Conservation (phyloP, 1,140 invertebrate genomes). For the Drosophila ananassae region DNA sequence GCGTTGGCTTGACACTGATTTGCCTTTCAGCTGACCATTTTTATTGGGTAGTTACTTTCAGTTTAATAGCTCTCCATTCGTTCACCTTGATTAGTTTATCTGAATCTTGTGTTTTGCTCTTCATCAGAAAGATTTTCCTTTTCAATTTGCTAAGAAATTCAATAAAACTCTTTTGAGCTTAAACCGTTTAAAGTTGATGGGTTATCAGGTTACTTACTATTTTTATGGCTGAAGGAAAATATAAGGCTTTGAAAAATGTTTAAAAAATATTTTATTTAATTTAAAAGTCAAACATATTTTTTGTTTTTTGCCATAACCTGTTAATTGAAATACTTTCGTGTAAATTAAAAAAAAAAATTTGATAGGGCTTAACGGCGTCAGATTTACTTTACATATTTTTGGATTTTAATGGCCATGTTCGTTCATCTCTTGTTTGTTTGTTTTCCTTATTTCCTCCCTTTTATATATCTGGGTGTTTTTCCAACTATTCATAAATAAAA, state of each 20-base stretch:
- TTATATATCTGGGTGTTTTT: slow-evolving; percentile 17
- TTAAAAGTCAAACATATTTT: background rate
- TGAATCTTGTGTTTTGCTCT: slow-evolving; percentile 8
- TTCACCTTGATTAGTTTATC: slow-evolving; percentile 56
- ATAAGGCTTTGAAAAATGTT: too few species aligned
- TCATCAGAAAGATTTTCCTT: slow-evolving; percentile 15
- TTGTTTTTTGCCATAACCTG: background rate
- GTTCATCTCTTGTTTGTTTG: slow-evolving; percentile 10
- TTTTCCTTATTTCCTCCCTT: background rate
- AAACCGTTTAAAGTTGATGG: background rate
- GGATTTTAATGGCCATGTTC: background rate
- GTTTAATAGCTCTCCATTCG: slow-evolving; percentile 46
- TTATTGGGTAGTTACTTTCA: slow-evolving; percentile 20
- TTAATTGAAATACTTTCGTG: background rate
- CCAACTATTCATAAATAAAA: slow-evolving; percentile 47
- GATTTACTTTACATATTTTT: slow-evolving; percentile 24
- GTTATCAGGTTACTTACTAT: too few species aligned
- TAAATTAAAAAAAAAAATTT: background rate
- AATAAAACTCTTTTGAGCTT: slow-evolving; percentile 1
- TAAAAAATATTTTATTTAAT: background rate
- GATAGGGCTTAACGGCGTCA: background rate
- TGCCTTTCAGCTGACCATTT: slow-evolving; percentile 53
- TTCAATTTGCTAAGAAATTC: slow-evolving; percentile 15
- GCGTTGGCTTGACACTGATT: slow-evolving; percentile 58
- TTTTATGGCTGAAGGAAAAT: too few species aligned